Conservation (phyloP, 92 coral and sea anemone genomes). For the Phenganax stokvisi region DNA sequence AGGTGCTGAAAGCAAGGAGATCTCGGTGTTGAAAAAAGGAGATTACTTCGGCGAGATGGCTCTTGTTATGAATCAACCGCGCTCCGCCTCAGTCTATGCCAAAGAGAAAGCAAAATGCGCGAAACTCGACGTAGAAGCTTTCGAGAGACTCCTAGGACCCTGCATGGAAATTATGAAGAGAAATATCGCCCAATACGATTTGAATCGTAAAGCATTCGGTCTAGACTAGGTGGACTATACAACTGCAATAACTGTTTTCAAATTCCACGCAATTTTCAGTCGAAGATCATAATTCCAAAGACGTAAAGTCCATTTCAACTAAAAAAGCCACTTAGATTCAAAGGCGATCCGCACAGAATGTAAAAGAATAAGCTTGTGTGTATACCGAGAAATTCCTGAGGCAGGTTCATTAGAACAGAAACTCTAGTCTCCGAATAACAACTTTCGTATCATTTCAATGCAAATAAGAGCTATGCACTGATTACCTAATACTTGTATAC, state of each 20-base stretch:
- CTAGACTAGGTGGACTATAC: constrained; percentile 38
- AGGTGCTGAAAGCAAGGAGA: constrained; percentile 62
- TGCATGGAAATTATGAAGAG: constrained; percentile 97
- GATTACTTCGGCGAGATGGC: constrained; percentile 92
- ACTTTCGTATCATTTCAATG: no score
- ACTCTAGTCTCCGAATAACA: no score
- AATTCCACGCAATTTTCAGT: not conserved
- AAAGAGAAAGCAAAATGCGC: constrained; percentile 81
- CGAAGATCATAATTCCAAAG: no score
- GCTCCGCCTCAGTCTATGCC: constrained; percentile 83
- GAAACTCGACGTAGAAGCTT: constrained; percentile 71
- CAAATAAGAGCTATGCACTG: no score
- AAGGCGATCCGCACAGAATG: no score
- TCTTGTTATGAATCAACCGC: constrained; percentile 84
- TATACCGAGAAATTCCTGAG: no score
- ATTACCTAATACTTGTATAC: no score
- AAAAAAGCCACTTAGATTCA: no score
- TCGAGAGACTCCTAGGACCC: constrained; percentile 92
- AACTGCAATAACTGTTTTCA: not conserved
- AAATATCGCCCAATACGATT: constrained; percentile 78
- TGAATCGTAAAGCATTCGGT: constrained; percentile 79
- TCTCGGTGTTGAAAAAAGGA: constrained; percentile 68
- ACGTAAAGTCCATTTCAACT: no score
- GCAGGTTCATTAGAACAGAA: no score
- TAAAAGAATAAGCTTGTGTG: no score